These are phyloP conservation scores for Gastrophysa polygoni DNA, from an alignment of 2,888 invertebrate genomes.

Conservation along the genomic window DNA sequence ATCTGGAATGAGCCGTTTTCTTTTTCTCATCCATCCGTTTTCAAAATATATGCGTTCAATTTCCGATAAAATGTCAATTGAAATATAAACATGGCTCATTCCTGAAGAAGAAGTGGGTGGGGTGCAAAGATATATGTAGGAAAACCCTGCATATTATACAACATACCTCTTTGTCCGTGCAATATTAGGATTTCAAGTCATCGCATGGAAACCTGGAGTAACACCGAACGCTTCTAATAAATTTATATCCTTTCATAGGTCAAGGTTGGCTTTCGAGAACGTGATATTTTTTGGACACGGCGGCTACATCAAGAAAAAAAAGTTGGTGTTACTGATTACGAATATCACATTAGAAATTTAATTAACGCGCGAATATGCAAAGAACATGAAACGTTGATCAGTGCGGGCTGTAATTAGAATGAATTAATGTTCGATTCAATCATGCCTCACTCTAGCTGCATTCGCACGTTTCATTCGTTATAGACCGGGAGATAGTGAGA, in stretches of 20 bases:
- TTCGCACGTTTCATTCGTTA: not conserved
- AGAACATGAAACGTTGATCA: conserved; percentile 3
- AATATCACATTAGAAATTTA: conserved; percentile 4
- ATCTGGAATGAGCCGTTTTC: no score
- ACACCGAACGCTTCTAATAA: not conserved
- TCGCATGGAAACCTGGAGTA: not conserved
- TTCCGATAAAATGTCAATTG: no score
- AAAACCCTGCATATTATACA: no score
- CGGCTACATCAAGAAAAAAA: not conserved
- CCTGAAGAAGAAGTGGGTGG: no score
- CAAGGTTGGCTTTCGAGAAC: not conserved
- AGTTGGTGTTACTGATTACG: not conserved
- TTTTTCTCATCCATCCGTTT: no score
- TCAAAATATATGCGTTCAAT: no score
- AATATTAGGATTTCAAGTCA: no score
- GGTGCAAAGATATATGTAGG: no score
- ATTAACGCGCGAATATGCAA: not conserved
- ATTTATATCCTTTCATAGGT: not conserved
- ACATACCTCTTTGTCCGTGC: not conserved
- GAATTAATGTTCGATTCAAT: not conserved
- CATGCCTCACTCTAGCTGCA: conserved; percentile 1
- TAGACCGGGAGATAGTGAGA: not conserved
- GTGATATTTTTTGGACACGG: not conserved
- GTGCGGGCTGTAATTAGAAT: not conserved
- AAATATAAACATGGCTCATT: no score